Evolutionary conservation across 2,888 invertebrate species (phyloP), one percentile per base, ranked within the genome.

Genomic region (Trichopoda pennipes): DNA sequence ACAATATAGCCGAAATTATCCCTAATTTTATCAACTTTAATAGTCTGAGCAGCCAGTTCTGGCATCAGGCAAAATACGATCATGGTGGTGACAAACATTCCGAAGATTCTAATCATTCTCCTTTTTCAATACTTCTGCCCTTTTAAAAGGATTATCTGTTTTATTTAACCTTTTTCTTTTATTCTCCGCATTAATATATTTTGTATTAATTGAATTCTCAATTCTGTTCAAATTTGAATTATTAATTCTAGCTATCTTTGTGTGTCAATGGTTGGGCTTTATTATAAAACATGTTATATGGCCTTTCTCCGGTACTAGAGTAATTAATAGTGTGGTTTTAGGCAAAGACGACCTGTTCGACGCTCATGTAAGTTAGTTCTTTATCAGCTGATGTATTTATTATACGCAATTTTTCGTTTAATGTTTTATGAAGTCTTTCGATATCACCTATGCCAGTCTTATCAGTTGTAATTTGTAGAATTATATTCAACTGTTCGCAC

Each of bases 401-500:
- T n/a, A n/a, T n/a, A n/a, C n/a, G n/a, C n/a, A n/a, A n/a, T n/a
- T n/a, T n/a, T n/a, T n/a, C n/a, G n/a, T n/a, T n/a, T n/a, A n/a
- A n/a, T n/a, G n/a, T n/a, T n/a, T n/a, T n/a, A n/a, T n/a, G n/a
- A n/a, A n/a, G n/a, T n/a, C n/a, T n/a, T 42, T 84, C 76, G 51
- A 83, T 78, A 60, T 83, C 75, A 23, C 61, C 69, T 42, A 78
- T 83, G 8, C 79, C 74, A 53, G 64, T 78, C 68, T 81, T 81
- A 16, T 76, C 75, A 28, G 78, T 79, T 12, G 81, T 81, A 19
- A 81, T 69, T 60, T 81, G 69, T 47, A 79, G 21, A 14, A 63
- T 23, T 17, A 84, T 68, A 49, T 84, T 79, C 35, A 80, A 51
- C n/a, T n/a, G n/a, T n/a, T n/a, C n/a, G n/a, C n/a, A n/a, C n/a